Conservation (phyloP, 2,888 invertebrate genomes). For the Chloromyia formosa region DNA sequence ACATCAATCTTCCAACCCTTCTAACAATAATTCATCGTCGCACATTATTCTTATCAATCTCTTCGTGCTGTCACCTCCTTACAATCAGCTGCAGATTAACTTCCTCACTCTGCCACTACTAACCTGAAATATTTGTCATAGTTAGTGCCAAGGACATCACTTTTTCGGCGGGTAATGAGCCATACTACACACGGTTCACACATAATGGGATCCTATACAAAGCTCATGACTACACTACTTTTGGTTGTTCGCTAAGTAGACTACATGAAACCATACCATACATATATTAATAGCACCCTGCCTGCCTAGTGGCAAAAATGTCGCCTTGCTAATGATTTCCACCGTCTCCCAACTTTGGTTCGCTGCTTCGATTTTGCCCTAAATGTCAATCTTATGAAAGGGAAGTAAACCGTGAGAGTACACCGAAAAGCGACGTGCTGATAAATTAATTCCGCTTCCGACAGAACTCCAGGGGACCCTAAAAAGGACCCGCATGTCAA, state of each 20-base stretch:
- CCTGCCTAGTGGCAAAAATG: neutral
- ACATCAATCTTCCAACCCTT: too few species aligned
- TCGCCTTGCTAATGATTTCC: constrained; percentile 12
- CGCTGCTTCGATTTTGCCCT: constrained; percentile 6
- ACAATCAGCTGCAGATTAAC: too few species aligned
- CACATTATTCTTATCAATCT: too few species aligned
- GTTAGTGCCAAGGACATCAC: neutral
- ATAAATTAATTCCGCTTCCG: constrained; percentile 19
- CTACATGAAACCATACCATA: neutral
- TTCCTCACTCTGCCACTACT: too few species aligned
- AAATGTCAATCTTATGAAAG: constrained; percentile 16
- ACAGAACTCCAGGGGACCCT: neutral
- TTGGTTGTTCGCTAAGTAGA: neutral
- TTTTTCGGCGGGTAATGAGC: neutral
- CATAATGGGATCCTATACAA: neutral
- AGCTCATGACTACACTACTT: neutral
- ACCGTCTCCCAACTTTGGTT: neutral
- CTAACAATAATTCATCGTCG: too few species aligned
- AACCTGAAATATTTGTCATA: neutral
- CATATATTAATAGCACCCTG: too few species aligned
- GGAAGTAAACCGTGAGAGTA: neutral
- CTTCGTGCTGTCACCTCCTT: too few species aligned
- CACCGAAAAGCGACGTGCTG: neutral
- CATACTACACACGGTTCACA: neutral
- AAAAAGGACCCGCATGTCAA: neutral